Conservation (phyloP, 1,140 invertebrate species). For the Cephus cinctus region DNA sequence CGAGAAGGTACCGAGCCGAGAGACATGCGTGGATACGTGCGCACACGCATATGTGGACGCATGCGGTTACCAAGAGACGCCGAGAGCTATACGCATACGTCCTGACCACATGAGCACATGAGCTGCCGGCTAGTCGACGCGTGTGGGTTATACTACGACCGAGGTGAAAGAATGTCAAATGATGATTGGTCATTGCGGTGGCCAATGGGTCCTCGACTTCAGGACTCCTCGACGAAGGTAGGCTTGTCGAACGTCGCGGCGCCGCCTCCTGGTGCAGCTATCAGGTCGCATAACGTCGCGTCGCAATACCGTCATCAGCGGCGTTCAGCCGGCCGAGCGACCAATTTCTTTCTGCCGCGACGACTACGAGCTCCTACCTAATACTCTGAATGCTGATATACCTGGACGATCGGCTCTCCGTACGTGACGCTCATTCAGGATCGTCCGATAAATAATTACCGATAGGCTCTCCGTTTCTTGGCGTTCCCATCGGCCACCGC, state of each 20-base stretch:
- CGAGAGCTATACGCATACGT: slow-evolving; percentile 6
- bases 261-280: slow-evolving; percentile 46
- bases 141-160: no score
- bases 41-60: neutral
- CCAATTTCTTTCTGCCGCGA: no score
- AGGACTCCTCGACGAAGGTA: slow-evolving; percentile 34
- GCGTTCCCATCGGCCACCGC: no score
- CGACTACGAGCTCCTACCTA: no score
- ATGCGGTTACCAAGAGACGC: slow-evolving; percentile 17
- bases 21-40: slow-evolving; percentile 4
- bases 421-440: slow-evolving; percentile 24
- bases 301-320: slow-evolving; percentile 18
- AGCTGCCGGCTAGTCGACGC: slow-evolving; percentile 16
- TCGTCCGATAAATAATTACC: slow-evolving; percentile 33
- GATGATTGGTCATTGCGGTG: slow-evolving; percentile 54
- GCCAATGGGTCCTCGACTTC: slow-evolving; percentile 46
- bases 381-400: slow-evolving; percentile 14
- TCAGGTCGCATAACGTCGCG: slow-evolving; percentile 24
- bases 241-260: slow-evolving; percentile 34
- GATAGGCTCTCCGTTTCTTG: no score
- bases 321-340: slow-evolving; percentile 10
- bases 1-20: no score
- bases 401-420: slow-evolving; percentile 19
- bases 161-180: slow-evolving; percentile 52
- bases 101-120: slow-evolving; percentile 2